Percentiles rank a stretch among this genome's conserved stretches.
Evolutionary conservation across 2,888 invertebrate genomes (phyloP).

Genomic region (Oscheius sp.): DNA sequence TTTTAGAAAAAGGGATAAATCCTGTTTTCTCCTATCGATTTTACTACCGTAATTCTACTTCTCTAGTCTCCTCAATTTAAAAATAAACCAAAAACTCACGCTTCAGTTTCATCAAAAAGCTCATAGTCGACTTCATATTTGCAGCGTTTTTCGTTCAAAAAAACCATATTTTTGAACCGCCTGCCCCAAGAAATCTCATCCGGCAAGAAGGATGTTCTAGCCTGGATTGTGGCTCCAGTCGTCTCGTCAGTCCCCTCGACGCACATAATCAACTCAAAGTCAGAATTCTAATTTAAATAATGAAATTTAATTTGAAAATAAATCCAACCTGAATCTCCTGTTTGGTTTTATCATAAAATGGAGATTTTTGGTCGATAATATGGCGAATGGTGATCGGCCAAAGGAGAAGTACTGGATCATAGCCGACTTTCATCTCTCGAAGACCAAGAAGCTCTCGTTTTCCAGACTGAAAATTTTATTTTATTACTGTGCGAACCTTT

Average conservation of each 20-base stretch:
- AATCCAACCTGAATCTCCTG: background rate
- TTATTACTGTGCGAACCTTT: background rate
- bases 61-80: background rate
- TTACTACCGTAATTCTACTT: background rate
- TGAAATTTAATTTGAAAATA: background rate
- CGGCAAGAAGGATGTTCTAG: conserved; percentile 11
- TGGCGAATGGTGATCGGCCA: conserved; percentile 21
- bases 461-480: background rate
- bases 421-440: conserved; percentile 18
- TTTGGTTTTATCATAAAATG: background rate
- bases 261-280: conserved; percentile 24
- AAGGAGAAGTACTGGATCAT: conserved; percentile 10
- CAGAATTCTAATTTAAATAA: background rate
- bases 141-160: conserved; percentile 18
- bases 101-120: conserved; percentile 18
- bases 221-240: conserved; percentile 16
- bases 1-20: too few species aligned
- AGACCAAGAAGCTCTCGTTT: conserved; percentile 13
- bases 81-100: conserved; percentile 1
- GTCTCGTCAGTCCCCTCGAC: conserved; percentile 26
- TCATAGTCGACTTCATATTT: conserved; percentile 25
- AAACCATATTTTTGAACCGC: conserved; percentile 23
- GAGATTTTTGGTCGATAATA: conserved; percentile 19
- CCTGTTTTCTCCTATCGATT: background rate
- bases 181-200: conserved; percentile 19